Evolutionary conservation across 2,888 invertebrate genomes (phyloP).

Genomic region (Brassicogethes aeneus): DNA sequence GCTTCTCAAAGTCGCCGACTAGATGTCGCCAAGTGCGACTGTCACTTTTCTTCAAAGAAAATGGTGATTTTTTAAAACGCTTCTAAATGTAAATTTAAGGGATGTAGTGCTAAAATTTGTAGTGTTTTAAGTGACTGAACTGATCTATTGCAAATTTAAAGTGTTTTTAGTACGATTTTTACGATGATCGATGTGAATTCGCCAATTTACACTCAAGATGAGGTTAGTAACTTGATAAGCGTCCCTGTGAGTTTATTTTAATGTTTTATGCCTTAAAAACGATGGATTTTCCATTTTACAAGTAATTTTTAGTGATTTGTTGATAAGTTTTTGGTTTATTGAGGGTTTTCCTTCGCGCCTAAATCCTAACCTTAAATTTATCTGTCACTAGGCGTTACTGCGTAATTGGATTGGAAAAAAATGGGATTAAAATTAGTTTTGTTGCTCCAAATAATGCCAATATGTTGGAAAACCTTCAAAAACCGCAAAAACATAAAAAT

Average conservation of each 20-base stretch:
- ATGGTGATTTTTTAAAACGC: not conserved
- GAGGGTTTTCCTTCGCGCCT: not conserved
- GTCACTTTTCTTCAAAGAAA: not conserved
- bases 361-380: not conserved
- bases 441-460: too few relatives aligned
- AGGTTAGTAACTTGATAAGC: constrained; percentile 17
- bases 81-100: not conserved
- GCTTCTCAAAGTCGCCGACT: not conserved
- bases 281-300: constrained; percentile 2
- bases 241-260: not conserved
- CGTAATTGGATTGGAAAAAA: not conserved
- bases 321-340: constrained; percentile 2
- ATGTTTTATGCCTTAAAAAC: too few relatives aligned
- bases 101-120: not conserved
- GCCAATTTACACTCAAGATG: constrained; percentile 20
- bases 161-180: not conserved
- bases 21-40: not conserved
- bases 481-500: too few relatives aligned
- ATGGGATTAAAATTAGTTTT: too few relatives aligned
- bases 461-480: too few relatives aligned
- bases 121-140: not conserved
- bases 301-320: not conserved
- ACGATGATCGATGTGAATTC: constrained; percentile 24
- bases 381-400: not conserved
- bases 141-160: not conserved